Conservation (phyloP, 2,797 vertebrate genomes). For the Stomatorhinus walkeri region DNA sequence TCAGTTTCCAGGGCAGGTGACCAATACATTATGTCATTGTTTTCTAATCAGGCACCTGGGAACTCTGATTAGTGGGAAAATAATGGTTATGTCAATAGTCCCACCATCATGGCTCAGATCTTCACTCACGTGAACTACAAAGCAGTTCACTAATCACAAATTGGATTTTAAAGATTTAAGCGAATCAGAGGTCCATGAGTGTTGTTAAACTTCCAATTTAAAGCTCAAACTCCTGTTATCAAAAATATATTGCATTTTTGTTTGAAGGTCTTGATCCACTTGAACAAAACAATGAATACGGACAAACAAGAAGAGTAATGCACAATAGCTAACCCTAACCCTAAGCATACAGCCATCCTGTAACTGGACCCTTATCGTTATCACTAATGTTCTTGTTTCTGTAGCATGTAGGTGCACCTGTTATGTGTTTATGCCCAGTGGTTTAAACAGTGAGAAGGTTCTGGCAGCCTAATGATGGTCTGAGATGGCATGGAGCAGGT, state of each 20-base stretch:
- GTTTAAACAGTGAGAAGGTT: not conserved
- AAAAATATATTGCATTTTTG: not conserved
- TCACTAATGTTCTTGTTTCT: not conserved
- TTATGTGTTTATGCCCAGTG: not conserved
- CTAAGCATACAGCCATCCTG: not conserved
- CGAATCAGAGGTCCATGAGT: not conserved
- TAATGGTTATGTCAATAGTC: slow-evolving; percentile 72
- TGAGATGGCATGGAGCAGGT: not conserved
- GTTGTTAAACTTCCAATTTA: not conserved
- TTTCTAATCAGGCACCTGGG: slow-evolving; percentile 70
- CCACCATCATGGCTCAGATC: slow-evolving; percentile 56
- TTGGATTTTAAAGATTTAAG: slow-evolving; percentile 58
- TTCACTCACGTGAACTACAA: slow-evolving; percentile 44
- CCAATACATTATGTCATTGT: slow-evolving; percentile 69
- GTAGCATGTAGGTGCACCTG: not conserved
- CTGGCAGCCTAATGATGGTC: not conserved
- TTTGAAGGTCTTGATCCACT: not conserved
- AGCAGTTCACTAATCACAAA: slow-evolving; percentile 65
- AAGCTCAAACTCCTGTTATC: not conserved
- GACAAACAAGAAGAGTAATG: not conserved
- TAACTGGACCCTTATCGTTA: not conserved
- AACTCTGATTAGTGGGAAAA: slow-evolving; percentile 67
- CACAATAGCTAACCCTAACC: not conserved
- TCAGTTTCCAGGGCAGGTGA: slow-evolving; percentile 57
- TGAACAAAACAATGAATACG: not conserved